These are phyloP conservation scores for Glaucidium brasilianum DNA, from an alignment of 2,113 vertebrate genomes.

Conservation along the genomic window DNA sequence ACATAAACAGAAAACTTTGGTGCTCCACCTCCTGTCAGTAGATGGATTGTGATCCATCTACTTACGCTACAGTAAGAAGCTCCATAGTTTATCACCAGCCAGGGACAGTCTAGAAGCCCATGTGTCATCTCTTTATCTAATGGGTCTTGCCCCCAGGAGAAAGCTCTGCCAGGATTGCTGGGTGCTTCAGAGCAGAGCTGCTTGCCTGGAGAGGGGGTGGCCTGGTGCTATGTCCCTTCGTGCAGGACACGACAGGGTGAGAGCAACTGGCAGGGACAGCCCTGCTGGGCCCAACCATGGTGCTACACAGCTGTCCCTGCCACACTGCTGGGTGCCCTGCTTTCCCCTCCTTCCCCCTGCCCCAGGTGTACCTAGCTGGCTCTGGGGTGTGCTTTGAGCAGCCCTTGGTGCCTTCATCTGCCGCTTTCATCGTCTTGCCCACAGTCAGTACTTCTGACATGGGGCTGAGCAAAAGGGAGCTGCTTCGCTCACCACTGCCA, in stretches of 20 bases:
- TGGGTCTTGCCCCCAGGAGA: not conserved
- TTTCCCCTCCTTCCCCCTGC: not conserved
- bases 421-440: not conserved
- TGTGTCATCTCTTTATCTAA: not conserved
- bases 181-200: not conserved
- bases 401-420: not conserved
- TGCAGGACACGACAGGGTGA: rapidly evolving
- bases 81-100: not conserved
- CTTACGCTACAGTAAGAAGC: not conserved
- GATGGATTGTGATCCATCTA: not conserved
- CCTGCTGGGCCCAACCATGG: not conserved
- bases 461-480: not conserved
- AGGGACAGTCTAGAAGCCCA: not conserved
- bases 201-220: not conserved
- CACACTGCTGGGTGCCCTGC: not conserved
- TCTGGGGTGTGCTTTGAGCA: not conserved
- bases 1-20: not conserved
- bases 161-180: not conserved
- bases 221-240: not conserved
- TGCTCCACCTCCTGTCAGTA: not conserved
- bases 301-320: not conserved
- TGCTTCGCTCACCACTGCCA: rapidly evolving
- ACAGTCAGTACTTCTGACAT: not conserved
- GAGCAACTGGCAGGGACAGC: not conserved
- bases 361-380: not conserved